Conservation (phyloP, 37 sponge, comb jelly and placozoan species). For the Amphimedon queenslandica region DNA sequence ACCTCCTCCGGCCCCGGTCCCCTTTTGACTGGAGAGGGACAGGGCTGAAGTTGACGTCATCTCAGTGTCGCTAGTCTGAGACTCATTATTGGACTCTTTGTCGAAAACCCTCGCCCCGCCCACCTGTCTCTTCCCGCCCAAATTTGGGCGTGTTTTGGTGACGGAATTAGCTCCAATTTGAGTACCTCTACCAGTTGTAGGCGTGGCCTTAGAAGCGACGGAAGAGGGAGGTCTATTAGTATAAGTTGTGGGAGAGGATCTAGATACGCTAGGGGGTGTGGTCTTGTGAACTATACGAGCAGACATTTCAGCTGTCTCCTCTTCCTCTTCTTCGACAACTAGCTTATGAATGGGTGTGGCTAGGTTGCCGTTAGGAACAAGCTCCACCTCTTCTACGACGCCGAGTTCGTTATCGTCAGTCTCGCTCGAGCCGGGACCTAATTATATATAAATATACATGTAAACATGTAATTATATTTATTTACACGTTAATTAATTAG, state of each 20-base stretch:
- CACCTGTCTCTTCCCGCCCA: no score
- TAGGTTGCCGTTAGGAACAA: background rate
- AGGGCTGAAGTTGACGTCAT: background rate
- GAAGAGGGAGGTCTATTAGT: no score
- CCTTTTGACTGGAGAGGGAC: background rate
- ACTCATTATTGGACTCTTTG: background rate
- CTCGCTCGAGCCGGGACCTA: slow-evolving; percentile 51
- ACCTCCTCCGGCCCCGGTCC: background rate
- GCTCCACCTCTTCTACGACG: slow-evolving; percentile 13
- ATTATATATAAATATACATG: background rate
- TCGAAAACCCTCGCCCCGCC: no score
- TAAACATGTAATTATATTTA: background rate
- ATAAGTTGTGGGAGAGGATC: no score
- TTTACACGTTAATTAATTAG: no score
- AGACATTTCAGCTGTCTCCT: background rate
- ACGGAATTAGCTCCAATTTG: no score
- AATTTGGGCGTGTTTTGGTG: no score
- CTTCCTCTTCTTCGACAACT: slow-evolving; percentile 17
- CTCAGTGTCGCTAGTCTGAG: slow-evolving; percentile 43
- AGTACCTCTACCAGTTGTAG: no score
- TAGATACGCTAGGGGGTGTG: no score
- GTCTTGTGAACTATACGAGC: background rate
- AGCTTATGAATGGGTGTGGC: background rate
- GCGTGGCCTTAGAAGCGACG: no score
- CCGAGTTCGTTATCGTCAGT: slow-evolving; percentile 7